A percentile compares a stretch with the other conserved stretches of the same genome.
Conservation (phyloP, 2,888 invertebrate genomes). For the Gerris lacustris region DNA sequence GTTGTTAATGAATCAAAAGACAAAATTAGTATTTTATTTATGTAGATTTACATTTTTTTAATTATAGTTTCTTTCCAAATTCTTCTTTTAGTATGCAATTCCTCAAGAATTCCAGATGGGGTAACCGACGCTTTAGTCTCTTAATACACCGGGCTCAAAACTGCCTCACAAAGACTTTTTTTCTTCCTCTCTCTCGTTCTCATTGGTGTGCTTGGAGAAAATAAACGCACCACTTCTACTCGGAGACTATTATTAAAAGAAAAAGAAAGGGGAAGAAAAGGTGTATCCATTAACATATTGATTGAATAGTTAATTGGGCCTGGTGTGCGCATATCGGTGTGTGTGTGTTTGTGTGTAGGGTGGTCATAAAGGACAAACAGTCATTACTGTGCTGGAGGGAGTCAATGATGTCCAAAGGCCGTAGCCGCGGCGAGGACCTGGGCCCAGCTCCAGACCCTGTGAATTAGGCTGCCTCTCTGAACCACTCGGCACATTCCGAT, state of each 20-base stretch:
- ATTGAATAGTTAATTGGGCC: conserved; percentile 12
- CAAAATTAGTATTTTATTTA: no score
- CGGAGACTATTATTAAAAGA: conserved; percentile 8
- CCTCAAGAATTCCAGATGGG: background rate
- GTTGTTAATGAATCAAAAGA: no score
- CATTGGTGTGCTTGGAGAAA: background rate
- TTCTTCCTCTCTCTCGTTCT: background rate
- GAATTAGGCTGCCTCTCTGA: background rate
- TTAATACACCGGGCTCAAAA: background rate
- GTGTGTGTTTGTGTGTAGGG: background rate
- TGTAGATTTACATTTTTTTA: no score
- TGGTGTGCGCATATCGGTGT: background rate
- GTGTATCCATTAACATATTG: conserved; percentile 8
- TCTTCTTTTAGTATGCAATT: background rate
- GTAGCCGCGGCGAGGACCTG: background rate
- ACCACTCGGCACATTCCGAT: conserved; percentile 5
- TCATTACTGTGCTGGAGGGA: background rate
- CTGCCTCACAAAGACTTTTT: background rate
- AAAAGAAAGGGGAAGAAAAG: conserved; percentile 5
- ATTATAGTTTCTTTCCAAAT: no score
- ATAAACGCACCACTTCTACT: background rate
- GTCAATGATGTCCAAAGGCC: background rate
- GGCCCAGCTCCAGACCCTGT: background rate
- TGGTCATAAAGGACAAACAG: background rate
- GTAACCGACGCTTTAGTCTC: background rate